Evolutionary conservation across 2,797 vertebrate species (phyloP), one percentile per base, ranked within the genome.

Genomic region (Paguma larvata): DNA sequence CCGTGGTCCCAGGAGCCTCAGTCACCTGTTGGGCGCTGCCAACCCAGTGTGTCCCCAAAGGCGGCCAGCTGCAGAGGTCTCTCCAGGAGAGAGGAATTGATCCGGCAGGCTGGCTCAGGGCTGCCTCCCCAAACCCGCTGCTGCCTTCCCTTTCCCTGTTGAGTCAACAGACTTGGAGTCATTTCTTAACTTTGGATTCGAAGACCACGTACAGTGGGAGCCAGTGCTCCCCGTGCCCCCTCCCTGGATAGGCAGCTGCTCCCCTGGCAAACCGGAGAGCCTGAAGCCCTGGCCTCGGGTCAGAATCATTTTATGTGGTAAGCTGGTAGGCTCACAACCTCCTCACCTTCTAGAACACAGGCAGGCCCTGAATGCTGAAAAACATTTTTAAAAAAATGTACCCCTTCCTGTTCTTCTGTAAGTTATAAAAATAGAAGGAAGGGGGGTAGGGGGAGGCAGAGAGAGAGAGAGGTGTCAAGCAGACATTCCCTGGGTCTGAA

Each of bases 351-450:
- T 88, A 92, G 68, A 95, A 82, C 85, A 89, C 51, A 72, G 59
- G 77, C 85, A 95, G 78, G 59, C 32, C 84, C 82, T 67, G 5
- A 83, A 41, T 34, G 41, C 87, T 95, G 79, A 83, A 91, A 95
- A 97, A 97, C 85, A 95, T 70, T 85, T 0, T 59, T 82, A 88
- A 89, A 80, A 59, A 70, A 27, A 53, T 23, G 83, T 63, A 70
- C 95, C 88, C 91, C 78, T 98, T 98, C 97, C 97, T 98, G 97
- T 98, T 98, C 97, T 48, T 97, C 83, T 97, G 73, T 56, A 96
- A 83, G 94, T 91, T 97, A 97, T 84, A 97, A 98, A 98, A 98
- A 98, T 85, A 98, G 85, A 73, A 95, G 97, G 6, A 59, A 98
- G 93, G 85, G 89, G 97, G 91, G 97, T 77, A 89, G 13, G 92